Evolutionary conservation across 2,888 invertebrate genomes (phyloP).

Genomic region (Drosophila mimica): DNA sequence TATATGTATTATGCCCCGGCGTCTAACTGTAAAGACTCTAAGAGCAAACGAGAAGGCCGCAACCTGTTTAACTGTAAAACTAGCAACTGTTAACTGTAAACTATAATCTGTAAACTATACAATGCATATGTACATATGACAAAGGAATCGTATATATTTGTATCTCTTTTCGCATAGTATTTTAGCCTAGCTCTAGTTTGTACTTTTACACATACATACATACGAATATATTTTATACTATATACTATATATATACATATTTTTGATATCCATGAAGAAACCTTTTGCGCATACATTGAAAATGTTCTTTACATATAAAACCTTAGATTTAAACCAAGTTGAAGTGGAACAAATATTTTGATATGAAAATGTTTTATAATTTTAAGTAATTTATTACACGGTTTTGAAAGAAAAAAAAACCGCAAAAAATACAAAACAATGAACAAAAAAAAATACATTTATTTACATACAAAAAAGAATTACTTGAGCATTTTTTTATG

Average conservation of each 20-base stretch:
- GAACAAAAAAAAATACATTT: slow-evolving; percentile 52
- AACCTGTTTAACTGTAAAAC: slow-evolving; percentile 47
- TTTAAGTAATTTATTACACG: slow-evolving; percentile 81
- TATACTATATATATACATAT: slow-evolving; percentile 51
- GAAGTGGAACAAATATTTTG: slow-evolving; percentile 62
- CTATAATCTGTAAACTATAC: slow-evolving; percentile 8
- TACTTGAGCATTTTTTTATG: slow-evolving; percentile 7
- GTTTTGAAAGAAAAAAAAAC: slow-evolving; percentile 27
- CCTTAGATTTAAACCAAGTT: slow-evolving; percentile 26
- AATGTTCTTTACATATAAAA: slow-evolving; percentile 59
- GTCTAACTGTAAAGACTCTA: slow-evolving; percentile 70
- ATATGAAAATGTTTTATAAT: slow-evolving; percentile 82
- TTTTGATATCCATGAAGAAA: slow-evolving; percentile 63
- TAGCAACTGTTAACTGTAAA: slow-evolving; percentile 35
- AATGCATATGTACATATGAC: slow-evolving; percentile 34
- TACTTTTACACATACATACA: slow-evolving; percentile 35
- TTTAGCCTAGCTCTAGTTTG: slow-evolving; percentile 58
- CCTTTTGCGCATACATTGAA: slow-evolving; percentile 68
- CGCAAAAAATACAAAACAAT: slow-evolving; percentile 39
- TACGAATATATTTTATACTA: slow-evolving; percentile 15
- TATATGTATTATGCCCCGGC: slow-evolving; percentile 61
- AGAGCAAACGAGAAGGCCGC: slow-evolving; percentile 38
- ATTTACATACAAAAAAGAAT: slow-evolving; percentile 53
- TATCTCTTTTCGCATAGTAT: slow-evolving; percentile 67
- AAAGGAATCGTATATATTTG: slow-evolving; percentile 43